phyloP scores from a whole-genome alignment of 2,888 invertebrate species.

The Anthoptus insignis region DNA sequence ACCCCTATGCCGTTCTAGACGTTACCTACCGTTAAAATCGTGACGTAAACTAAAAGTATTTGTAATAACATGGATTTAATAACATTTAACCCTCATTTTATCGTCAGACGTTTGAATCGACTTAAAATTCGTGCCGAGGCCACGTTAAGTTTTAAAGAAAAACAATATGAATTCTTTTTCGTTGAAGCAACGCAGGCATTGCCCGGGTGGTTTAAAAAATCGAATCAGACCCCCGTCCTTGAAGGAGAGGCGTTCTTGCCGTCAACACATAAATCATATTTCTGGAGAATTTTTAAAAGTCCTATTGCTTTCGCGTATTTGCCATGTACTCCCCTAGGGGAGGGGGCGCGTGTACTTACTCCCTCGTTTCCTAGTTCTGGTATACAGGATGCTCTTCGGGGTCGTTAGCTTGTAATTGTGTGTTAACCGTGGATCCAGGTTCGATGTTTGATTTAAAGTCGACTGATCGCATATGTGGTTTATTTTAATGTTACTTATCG shows the following conservation, averaged over 20 bases:
- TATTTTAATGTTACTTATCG: no score
- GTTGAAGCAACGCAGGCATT: slow-evolving; percentile 44
- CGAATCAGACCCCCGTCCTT: slow-evolving; percentile 85
- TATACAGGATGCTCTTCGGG: slow-evolving; percentile 63
- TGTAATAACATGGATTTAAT: no score
- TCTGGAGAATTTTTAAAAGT: slow-evolving; percentile 87
- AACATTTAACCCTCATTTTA: no score
- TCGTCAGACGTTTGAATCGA: slow-evolving; percentile 13
- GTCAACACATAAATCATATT: slow-evolving; percentile 88
- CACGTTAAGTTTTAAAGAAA: slow-evolving; percentile 46
- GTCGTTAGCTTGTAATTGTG: slow-evolving; percentile 51
- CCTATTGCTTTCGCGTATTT: slow-evolving; percentile 88
- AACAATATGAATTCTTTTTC: slow-evolving; percentile 53
- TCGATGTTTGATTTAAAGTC: background rate
- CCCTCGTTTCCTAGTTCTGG: slow-evolving; percentile 86
- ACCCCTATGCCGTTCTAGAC: no score
- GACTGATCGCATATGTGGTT: no score
- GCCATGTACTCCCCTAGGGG: slow-evolving; percentile 83
- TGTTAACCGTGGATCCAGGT: slow-evolving; percentile 36
- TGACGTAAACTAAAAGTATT: no score
- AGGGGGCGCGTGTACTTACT: slow-evolving; percentile 83
- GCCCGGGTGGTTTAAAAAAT: slow-evolving; percentile 83
- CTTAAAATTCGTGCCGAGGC: slow-evolving; percentile 19
- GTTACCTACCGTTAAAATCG: no score
- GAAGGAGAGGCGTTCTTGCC: slow-evolving; percentile 78